Conservation (phyloP, 2,888 invertebrate genomes). For the Nudaria mundana region DNA sequence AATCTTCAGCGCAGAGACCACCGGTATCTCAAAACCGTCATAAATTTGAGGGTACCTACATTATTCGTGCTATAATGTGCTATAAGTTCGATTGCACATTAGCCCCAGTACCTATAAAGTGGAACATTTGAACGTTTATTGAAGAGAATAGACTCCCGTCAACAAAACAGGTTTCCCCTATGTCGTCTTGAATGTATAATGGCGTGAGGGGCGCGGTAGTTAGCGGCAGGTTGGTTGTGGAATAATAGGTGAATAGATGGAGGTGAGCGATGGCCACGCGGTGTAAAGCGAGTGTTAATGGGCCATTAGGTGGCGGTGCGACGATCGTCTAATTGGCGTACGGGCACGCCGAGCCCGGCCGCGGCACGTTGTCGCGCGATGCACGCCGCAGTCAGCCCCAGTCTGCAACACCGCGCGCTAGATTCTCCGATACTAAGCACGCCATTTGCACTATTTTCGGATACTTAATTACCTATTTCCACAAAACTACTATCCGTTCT, state of each 20-base stretch:
- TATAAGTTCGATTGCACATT: conserved; percentile 46
- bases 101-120: conserved; percentile 40
- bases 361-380: neutral
- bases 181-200: conserved; percentile 25
- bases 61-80: conserved; percentile 40
- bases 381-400: conserved; percentile 38
- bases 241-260: conserved; percentile 50
- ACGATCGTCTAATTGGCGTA: conserved; percentile 63
- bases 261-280: conserved; percentile 54
- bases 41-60: conserved; percentile 39
- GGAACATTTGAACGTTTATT: conserved; percentile 44
- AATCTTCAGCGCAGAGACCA: conserved; percentile 24
- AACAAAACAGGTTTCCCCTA: conserved; percentile 39
- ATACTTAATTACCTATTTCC: conserved; percentile 37
- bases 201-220: conserved; percentile 27
- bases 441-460: conserved; percentile 53
- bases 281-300: conserved; percentile 73
- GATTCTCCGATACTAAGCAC: conserved; percentile 64
- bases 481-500: conserved; percentile 16
- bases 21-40: conserved; percentile 32
- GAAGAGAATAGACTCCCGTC: conserved; percentile 32
- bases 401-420: conserved; percentile 41
- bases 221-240: conserved; percentile 27
- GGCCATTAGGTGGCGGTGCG: conserved; percentile 65
- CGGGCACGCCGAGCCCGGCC: conserved; percentile 32